These are phyloP conservation scores for Ochropleura plecta DNA, from an alignment of 2,888 invertebrate genomes.

Conservation along the genomic window DNA sequence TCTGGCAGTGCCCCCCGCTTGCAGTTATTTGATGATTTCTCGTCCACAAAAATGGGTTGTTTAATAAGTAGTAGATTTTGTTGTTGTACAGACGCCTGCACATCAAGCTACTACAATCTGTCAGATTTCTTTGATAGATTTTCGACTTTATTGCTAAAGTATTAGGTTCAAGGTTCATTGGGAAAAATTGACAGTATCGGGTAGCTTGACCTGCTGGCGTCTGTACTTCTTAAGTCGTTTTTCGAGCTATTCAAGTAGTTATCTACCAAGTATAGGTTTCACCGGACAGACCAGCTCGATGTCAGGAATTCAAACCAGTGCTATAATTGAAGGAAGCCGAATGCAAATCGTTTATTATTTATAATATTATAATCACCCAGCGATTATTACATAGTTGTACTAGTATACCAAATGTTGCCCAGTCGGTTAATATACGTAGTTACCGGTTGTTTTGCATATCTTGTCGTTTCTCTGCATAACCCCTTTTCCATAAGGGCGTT, in stretches of 20 bases:
- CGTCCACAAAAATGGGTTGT: too few species aligned
- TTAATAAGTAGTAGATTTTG: too few species aligned
- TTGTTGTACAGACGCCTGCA: too few species aligned
- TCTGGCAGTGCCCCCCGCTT: too few species aligned
- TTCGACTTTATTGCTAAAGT: too few species aligned
- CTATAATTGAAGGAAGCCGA: constrained; percentile 77
- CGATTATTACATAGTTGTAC: constrained; percentile 61
- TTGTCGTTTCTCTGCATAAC: constrained; percentile 60
- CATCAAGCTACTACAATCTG: too few species aligned
- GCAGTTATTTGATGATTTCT: too few species aligned
- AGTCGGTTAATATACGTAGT: constrained; percentile 43
- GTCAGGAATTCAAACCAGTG: constrained; percentile 62
- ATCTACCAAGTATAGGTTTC: constrained; percentile 37
- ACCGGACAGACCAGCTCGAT: constrained; percentile 35
- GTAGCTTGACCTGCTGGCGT: too few species aligned
- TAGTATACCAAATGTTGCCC: constrained; percentile 61
- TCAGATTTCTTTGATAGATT: too few species aligned
- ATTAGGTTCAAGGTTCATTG: too few species aligned
- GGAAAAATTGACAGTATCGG: too few species aligned
- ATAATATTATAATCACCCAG: constrained; percentile 79
- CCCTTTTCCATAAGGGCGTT: constrained; percentile 62
- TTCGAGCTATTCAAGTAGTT: background rate
- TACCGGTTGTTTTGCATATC: constrained; percentile 70
- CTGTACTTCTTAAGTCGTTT: too few species aligned
- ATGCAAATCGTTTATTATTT: constrained; percentile 84